phyloP scores from a whole-genome alignment of 2,888 invertebrate species.

The Patella ulyssiponensis region DNA sequence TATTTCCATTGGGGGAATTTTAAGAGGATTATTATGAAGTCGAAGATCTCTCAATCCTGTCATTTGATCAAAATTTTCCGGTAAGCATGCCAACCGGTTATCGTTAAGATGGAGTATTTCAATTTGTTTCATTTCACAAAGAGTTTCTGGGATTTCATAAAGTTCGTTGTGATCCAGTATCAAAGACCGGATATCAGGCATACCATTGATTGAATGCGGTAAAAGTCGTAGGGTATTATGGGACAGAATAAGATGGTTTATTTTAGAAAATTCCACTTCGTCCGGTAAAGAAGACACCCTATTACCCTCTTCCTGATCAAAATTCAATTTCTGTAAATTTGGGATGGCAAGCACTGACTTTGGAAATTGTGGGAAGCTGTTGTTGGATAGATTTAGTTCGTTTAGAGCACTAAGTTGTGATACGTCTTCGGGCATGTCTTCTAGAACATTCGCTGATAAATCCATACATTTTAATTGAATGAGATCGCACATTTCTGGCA shows the following conservation, averaged over 20 bases:
- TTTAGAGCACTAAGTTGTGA: conserved; percentile 78
- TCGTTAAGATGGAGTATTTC: conserved; percentile 57
- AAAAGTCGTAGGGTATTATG: conserved; percentile 61
- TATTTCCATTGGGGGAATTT: conserved; percentile 67
- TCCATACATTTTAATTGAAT: conserved; percentile 50
- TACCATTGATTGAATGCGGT: conserved; percentile 55
- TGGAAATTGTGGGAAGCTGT: conserved; percentile 65
- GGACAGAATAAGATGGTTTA: conserved; percentile 58
- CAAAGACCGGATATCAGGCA: conserved; percentile 55
- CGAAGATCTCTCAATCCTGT: conserved; percentile 58
- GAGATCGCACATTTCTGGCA: conserved; percentile 53
- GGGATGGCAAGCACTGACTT: conserved; percentile 59
- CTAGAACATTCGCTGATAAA: conserved; percentile 55
- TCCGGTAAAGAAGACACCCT: conserved; percentile 58
- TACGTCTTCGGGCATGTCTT: conserved; percentile 77
- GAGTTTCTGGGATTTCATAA: conserved; percentile 41
- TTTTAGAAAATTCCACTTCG: conserved; percentile 53
- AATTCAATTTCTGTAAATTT: conserved; percentile 55
- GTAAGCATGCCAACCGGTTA: conserved; percentile 60
- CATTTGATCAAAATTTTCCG: conserved; percentile 62
- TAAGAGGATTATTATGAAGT: conserved; percentile 66
- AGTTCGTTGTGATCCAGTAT: conserved; percentile 4
- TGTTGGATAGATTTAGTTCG: conserved; percentile 64
- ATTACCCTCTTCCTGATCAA: conserved; percentile 60
- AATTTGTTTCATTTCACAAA: conserved; percentile 50